Conservation (phyloP, 2,888 invertebrate genomes). For the Drosophila anomalata region DNA sequence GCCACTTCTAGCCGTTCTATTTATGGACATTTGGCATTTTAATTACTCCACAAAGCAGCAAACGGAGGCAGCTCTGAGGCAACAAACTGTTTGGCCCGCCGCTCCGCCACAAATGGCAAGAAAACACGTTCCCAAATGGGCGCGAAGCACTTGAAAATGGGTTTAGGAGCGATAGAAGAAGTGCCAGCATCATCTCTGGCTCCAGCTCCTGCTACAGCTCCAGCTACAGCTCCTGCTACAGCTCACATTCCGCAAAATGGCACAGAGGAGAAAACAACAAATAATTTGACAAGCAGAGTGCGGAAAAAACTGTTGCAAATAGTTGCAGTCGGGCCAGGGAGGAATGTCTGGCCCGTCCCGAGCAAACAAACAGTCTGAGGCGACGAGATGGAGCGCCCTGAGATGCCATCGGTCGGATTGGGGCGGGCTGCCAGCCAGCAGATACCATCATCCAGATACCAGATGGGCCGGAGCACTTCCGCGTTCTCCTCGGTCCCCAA, state of each 20-base stretch:
- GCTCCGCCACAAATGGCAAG: constrained; percentile 59
- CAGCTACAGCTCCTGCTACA: not conserved
- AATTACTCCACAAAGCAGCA: constrained; percentile 33
- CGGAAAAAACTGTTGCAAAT: constrained; percentile 40
- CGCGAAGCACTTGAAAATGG: constrained; percentile 28
- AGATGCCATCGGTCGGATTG: too few species aligned
- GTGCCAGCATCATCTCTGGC: not conserved
- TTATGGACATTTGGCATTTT: constrained; percentile 49
- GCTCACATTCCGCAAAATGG: constrained; percentile 43
- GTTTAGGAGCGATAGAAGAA: constrained; percentile 9
- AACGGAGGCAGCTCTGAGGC: constrained; percentile 1
- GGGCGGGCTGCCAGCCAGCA: not conserved
- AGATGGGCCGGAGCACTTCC: constrained; percentile 38
- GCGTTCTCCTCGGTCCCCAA: constrained; percentile 36
- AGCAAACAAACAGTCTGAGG: constrained; percentile 58
- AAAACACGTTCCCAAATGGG: constrained; percentile 53
- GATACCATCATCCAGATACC: not conserved
- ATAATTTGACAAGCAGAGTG: constrained; percentile 45
- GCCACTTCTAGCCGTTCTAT: constrained; percentile 37
- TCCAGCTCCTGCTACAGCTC: not conserved
- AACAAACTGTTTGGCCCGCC: constrained; percentile 29
- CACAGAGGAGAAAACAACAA: constrained; percentile 40
- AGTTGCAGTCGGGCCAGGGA: constrained; percentile 24
- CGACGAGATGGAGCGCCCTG: constrained; percentile 26
- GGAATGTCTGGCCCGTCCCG: constrained; percentile 30